These are phyloP conservation scores for Dinomys branickii DNA, from an alignment of 2,113 vertebrate genomes.

Conservation along the genomic window DNA sequence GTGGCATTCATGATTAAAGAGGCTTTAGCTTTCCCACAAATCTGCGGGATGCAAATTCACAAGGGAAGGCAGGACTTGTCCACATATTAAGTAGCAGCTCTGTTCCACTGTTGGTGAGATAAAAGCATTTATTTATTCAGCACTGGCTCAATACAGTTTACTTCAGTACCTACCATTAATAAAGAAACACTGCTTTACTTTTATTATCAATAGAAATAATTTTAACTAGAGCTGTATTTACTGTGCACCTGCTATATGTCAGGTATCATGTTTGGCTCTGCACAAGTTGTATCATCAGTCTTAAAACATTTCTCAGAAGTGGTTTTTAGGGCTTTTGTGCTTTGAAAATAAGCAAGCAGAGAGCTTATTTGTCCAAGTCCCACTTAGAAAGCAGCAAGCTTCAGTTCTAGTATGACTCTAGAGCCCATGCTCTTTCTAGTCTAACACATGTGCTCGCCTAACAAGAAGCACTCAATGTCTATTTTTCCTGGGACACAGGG, in stretches of 20 bases:
- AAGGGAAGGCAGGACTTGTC: background rate
- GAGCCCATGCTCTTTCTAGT: background rate
- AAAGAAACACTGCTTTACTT: background rate
- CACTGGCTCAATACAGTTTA: background rate
- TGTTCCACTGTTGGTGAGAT: background rate
- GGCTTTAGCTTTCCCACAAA: constrained; percentile 27
- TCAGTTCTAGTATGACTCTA: background rate
- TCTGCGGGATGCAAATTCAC: background rate
- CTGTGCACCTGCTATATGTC: background rate
- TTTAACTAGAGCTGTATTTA: background rate
- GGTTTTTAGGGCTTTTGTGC: constrained; percentile 1
- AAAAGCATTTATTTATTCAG: background rate
- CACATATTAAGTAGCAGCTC: background rate
- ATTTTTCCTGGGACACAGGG: background rate
- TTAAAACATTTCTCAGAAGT: background rate
- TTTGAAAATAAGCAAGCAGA: constrained; percentile 10
- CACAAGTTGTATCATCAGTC: background rate
- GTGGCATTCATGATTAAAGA: constrained; percentile 49
- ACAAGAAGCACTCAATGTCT: background rate
- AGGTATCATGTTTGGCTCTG: background rate
- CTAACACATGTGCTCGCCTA: background rate
- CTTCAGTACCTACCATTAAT: background rate
- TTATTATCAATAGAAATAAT: background rate
- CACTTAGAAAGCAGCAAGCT: background rate
- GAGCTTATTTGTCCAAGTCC: background rate